Evolutionary conservation across 2,888 invertebrate species (phyloP).

Genomic region (Drosophila lacicola): DNA sequence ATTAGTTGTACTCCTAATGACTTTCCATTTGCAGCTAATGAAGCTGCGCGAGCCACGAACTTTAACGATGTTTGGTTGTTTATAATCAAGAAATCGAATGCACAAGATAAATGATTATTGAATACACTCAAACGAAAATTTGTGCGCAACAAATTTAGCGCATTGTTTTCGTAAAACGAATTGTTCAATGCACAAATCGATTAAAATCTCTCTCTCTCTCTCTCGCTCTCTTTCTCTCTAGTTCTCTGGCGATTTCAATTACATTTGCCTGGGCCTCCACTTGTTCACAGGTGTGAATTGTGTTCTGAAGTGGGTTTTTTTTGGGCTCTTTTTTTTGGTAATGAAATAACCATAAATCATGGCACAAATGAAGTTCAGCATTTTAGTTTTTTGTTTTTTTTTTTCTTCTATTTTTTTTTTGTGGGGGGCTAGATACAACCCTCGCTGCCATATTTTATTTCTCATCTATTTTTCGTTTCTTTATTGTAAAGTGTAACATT

Average conservation of each 20-base stretch:
- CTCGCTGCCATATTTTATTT: constrained; percentile 45
- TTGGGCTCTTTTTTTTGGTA: constrained; percentile 30
- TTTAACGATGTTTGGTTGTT: constrained; percentile 41
- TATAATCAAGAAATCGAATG: constrained; percentile 64
- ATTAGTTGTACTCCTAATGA: constrained; percentile 9
- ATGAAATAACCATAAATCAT: constrained; percentile 77
- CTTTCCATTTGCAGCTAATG: constrained; percentile 35
- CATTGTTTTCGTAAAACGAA: constrained; percentile 68
- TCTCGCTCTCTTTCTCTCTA: background rate
- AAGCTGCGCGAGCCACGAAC: constrained; percentile 62
- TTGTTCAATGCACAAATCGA: constrained; percentile 68
- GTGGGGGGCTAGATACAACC: constrained; percentile 20
- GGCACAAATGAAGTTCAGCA: constrained; percentile 70
- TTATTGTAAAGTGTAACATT: constrained; percentile 82
- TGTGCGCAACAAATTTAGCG: constrained; percentile 73
- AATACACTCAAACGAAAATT: constrained; percentile 55
- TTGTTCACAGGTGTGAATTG: constrained; percentile 76
- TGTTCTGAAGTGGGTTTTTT: constrained; percentile 31
- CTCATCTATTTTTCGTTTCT: constrained; percentile 27
- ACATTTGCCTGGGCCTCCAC: constrained; percentile 61
- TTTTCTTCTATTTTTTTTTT: constrained; percentile 23
- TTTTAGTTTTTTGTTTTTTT: constrained; percentile 19
- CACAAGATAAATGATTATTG: constrained; percentile 76
- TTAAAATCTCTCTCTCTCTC: constrained; percentile 29
- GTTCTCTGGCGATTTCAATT: constrained; percentile 58